Evolutionary conservation across 1,140 invertebrate genomes (phyloP), one percentile per base, ranked within the genome.

Genomic region (Camponotus pennsylvanicus): DNA sequence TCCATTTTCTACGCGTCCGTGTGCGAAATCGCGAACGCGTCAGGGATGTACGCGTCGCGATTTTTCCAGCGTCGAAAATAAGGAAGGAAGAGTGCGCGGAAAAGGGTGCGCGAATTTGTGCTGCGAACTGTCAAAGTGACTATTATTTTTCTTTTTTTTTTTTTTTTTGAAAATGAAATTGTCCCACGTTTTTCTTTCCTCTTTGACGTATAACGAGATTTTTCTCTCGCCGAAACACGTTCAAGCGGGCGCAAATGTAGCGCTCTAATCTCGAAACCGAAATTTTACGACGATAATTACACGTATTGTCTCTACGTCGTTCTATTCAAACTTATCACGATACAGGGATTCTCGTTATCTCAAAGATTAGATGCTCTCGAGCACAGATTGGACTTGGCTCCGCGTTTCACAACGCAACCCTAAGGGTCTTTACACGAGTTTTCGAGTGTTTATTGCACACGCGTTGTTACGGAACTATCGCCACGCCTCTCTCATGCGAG

Each of bases 281-380:
- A 78, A 45, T 55, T 61, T 77, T 2, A 66, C 40, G 42, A 78
- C 57, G 3, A 63, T 40, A 73, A 86, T 84, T 75, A 61, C 49
- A 64, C 32, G 42, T 45, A 79, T 76, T 67, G 73, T 49, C 59
- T 6, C 55, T 32, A 27, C 15, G 57, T 4, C 40, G 45, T 57
- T 67, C 45, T 75, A 77, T 18, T 7, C 49, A 52, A 37, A 86
- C 69, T 84, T 89, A 86, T 89, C 88, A 75, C 66, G 42, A 55
- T 69, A 55, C n/a, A 55, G n/a, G 64, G 79, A 89, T 85, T 87
- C 80, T 70, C 40, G 88, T 90, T 90, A 90, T 90, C 89, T 85
- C 57, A 27, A 73, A 90, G 89, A 90, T 89, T 82, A 90, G 77
- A 27, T 76, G 59, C 63, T 76, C 80, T 80, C 75, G 85, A 89